These are phyloP conservation scores for Lineus longissimus DNA, from an alignment of 1,140 invertebrate genomes.

Conservation along the genomic window DNA sequence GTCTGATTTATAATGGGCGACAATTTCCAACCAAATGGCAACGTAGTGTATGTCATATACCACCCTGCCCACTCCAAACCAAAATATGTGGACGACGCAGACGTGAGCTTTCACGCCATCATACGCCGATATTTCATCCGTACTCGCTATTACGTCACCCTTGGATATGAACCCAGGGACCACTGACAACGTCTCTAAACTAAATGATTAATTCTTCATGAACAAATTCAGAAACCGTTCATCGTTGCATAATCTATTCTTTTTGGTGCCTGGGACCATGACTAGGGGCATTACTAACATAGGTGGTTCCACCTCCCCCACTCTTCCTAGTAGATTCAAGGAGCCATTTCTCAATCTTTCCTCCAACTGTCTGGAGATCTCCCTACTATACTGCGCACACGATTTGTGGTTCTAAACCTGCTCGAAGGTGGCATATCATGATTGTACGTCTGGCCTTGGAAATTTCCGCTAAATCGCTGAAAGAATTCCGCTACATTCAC, in stretches of 20 bases:
- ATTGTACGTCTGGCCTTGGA: too few species aligned
- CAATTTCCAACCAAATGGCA: conserved; percentile 10
- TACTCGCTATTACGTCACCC: conserved; percentile 3
- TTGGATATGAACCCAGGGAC: conserved; percentile 6
- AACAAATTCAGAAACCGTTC: not conserved
- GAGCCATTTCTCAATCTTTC: too few species aligned
- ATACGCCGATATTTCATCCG: conserved; percentile 8
- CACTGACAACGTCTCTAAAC: conserved; percentile 11
- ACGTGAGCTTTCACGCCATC: not conserved
- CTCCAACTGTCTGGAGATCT: too few species aligned
- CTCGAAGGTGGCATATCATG: too few species aligned
- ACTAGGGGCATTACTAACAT: not conserved
- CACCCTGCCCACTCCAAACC: not conserved
- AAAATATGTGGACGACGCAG: not conserved
- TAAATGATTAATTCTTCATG: conserved; percentile 12
- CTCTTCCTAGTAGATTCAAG: not conserved
- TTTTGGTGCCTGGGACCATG: not conserved
- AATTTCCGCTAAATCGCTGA: too few species aligned
- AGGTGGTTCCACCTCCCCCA: not conserved
- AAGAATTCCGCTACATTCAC: too few species aligned
- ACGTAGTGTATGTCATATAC: not conserved
- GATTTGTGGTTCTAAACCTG: too few species aligned
- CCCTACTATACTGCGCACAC: too few species aligned
- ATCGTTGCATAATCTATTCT: not conserved
- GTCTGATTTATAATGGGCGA: not conserved